Evolutionary conservation across 1,140 invertebrate genomes (phyloP), one percentile per base, ranked within the genome.

Genomic region (Calephelis virginiensis): DNA sequence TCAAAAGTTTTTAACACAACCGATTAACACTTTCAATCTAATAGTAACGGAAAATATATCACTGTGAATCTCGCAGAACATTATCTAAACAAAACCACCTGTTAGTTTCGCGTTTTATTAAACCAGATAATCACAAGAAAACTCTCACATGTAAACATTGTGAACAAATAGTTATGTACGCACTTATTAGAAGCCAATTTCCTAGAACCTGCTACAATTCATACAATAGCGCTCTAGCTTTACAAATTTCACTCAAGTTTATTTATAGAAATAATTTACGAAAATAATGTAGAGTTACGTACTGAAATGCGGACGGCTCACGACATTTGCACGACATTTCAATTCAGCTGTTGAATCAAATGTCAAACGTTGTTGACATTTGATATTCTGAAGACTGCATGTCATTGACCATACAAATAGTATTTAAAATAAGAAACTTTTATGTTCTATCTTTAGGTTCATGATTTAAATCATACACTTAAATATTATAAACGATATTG

Each of bases 211-310:
- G 77, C 73, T 78, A 76, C 67, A 63, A 62, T 74, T 74, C 75
- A 75, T 79, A 69, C 74, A 81, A 80, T 81, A 72, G 73, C 82
- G 77, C 77, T 78, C 71, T 82, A 81, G 49, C n/a, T 64, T 56
- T 75, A 61, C 74, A 72, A 78, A 72, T 79, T 71, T 77, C 66
- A 70, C 64, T 78, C 78, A 78, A 72, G 80, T 86, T 83, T 89
- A 89, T 88, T 83, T 81, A 83, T 89, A 89, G 86, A 83, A 81
- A 75, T 76, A 71, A 73, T 78, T 85, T 89, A 87, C 84, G 85
- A 80, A 87, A 87, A 89, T 89, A 89, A 83, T 82, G 28, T 28
- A 28, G 28, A 28, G 28, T 28, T 28, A 28, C 28, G 28, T 28
- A 68, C 68, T 60, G 68, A 69, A 73, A 72, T 63, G 63, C 73